phyloP scores from a whole-genome alignment of 1,140 invertebrate genomes.

The Dolichoris vasculosae region DNA sequence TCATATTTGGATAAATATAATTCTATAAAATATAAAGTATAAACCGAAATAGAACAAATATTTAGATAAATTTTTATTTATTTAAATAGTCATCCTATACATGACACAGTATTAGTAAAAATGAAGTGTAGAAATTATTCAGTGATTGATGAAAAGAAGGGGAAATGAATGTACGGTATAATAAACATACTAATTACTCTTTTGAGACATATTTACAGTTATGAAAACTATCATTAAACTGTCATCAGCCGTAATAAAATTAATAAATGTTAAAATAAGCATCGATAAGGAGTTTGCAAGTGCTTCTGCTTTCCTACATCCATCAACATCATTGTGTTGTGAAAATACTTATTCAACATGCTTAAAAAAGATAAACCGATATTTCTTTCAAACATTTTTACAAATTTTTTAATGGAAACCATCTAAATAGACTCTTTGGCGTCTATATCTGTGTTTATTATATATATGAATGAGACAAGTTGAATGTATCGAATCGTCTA shows the following conservation, averaged over 20 bases:
- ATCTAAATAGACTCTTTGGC: background rate
- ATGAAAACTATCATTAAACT: background rate
- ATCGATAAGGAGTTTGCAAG: background rate
- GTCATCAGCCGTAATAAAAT: background rate
- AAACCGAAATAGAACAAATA: too few relatives aligned
- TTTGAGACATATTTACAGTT: too few relatives aligned
- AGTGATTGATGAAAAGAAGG: too few relatives aligned
- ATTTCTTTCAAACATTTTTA: background rate
- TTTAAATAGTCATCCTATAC: too few relatives aligned
- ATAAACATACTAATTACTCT: too few relatives aligned
- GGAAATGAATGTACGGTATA: too few relatives aligned
- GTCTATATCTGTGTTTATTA: background rate
- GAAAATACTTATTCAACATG: background rate
- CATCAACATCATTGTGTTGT: background rate
- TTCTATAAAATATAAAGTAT: too few relatives aligned
- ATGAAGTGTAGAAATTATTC: too few relatives aligned
- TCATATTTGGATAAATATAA: too few relatives aligned
- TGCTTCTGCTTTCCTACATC: background rate
- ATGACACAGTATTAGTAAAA: too few relatives aligned
- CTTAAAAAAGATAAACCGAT: background rate
- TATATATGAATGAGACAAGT: background rate
- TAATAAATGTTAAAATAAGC: background rate
- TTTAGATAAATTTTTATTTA: too few relatives aligned
- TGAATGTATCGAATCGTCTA: background rate
- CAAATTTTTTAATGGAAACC: background rate